Conservation (phyloP, 2,797 vertebrate genomes). For the Staurois parvus region DNA sequence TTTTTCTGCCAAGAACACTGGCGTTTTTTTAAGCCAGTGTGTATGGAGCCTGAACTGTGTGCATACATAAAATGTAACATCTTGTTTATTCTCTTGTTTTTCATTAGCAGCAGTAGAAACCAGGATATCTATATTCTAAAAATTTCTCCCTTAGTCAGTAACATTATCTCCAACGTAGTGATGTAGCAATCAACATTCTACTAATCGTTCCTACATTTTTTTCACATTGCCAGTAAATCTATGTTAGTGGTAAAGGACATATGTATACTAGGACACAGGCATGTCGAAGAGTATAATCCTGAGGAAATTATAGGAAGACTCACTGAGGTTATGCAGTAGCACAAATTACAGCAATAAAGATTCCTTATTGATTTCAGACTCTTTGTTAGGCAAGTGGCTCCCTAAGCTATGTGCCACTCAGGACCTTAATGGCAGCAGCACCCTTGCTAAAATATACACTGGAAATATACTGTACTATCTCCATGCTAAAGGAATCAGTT, state of each 20-base stretch:
- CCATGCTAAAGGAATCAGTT: slow-evolving; percentile 9
- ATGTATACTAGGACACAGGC: slow-evolving; percentile 52
- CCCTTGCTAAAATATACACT: slow-evolving; percentile 44
- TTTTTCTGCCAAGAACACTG: too few relatives aligned
- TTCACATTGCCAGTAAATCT: slow-evolving; percentile 58
- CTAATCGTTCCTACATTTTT: slow-evolving; percentile 54
- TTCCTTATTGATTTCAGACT: slow-evolving; percentile 56
- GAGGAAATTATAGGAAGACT: slow-evolving; percentile 54
- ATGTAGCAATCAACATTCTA: slow-evolving; percentile 50
- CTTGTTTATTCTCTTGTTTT: not conserved
- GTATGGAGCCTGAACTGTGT: too few relatives aligned
- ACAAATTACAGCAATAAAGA: slow-evolving; percentile 60
- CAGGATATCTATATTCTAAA: slow-evolving; percentile 33
- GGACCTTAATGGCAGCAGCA: slow-evolving; percentile 45
- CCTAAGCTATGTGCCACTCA: slow-evolving; percentile 45
- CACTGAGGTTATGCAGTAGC: slow-evolving; percentile 55
- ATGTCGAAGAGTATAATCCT: slow-evolving; percentile 54
- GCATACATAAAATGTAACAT: too few relatives aligned
- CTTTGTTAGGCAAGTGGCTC: slow-evolving; percentile 55
- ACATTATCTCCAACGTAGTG: slow-evolving; percentile 43
- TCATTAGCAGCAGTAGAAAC: slow-evolving; percentile 35
- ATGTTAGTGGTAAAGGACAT: slow-evolving; percentile 56
- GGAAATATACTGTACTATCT: slow-evolving; percentile 17
- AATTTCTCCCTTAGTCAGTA: slow-evolving; percentile 37
- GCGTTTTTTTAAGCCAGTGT: too few relatives aligned